phyloP scores from a whole-genome alignment of 2,113 vertebrate genomes.

The Ancistrus triradiatus region DNA sequence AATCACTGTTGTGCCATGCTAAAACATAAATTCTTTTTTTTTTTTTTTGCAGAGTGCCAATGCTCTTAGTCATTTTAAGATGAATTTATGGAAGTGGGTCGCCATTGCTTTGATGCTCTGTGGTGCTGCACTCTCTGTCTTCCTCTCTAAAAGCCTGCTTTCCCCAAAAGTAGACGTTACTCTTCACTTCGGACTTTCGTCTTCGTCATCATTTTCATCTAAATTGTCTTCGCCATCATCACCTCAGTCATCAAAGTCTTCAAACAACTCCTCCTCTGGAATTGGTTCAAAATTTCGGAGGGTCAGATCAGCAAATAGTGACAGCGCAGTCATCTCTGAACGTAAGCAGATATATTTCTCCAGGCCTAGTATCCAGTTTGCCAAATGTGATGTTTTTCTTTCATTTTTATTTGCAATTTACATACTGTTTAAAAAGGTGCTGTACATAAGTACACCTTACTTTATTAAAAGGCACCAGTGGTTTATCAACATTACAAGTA shows the following conservation, averaged over 20 bases:
- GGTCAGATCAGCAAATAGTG: constrained; percentile 34
- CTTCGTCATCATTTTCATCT: constrained; percentile 20
- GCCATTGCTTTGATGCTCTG: constrained; percentile 73
- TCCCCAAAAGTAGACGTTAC: constrained; percentile 47
- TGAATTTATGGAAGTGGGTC: constrained; percentile 78
- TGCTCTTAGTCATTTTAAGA: constrained; percentile 74
- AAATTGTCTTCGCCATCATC: constrained; percentile 10
- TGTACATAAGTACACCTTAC: too few relatives aligned
- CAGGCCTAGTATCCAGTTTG: too few relatives aligned
- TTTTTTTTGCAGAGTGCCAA: constrained; percentile 70
- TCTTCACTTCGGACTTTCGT: constrained; percentile 18
- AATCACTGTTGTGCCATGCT: not conserved
- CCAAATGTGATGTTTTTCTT: too few relatives aligned
- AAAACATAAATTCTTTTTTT: not conserved
- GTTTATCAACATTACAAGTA: too few relatives aligned
- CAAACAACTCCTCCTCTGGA: constrained; percentile 24
- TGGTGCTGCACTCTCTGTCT: constrained; percentile 66
- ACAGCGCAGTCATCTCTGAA: constrained; percentile 39
- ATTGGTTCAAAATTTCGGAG: constrained; percentile 16
- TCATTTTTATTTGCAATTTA: too few relatives aligned
- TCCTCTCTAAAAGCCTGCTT: constrained; percentile 67
- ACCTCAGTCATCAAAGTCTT: constrained; percentile 5
- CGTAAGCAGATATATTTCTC: constrained; percentile 35
- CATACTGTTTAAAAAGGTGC: too few relatives aligned
- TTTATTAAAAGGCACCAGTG: too few relatives aligned